Conservation (phyloP, 2,888 invertebrate genomes). For the Pollenia labialis region DNA sequence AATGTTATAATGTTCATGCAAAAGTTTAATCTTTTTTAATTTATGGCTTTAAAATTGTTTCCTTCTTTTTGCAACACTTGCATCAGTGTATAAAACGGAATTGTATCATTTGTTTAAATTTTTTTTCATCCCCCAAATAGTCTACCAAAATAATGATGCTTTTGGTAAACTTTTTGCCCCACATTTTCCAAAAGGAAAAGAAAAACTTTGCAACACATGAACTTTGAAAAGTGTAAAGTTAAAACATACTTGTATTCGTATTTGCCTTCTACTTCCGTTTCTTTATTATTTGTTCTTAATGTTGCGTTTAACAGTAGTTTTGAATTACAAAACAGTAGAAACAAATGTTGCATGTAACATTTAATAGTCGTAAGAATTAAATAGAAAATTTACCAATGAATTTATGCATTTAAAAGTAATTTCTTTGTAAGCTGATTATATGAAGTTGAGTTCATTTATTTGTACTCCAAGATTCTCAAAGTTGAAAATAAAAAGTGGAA, state of each 20-base stretch:
- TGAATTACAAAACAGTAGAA: not conserved
- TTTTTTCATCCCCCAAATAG: constrained; percentile 4
- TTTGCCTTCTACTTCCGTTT: constrained; percentile 63
- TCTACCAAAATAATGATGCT: constrained; percentile 7
- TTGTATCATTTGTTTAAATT: constrained; percentile 9
- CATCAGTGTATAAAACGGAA: constrained; percentile 8
- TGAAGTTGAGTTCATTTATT: not conserved
- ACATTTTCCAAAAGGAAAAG: not conserved
- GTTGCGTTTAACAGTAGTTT: constrained; percentile 1
- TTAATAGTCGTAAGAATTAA: not conserved
- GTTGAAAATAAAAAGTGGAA: too few relatives aligned
- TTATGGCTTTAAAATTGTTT: constrained; percentile 25
- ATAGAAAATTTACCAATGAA: not conserved
- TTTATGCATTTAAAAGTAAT: not conserved
- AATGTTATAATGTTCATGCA: constrained; percentile 3
- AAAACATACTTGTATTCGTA: constrained; percentile 37
- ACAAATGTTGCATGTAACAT: constrained; percentile 28
- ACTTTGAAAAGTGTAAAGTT: constrained; percentile 49
- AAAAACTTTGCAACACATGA: constrained; percentile 36
- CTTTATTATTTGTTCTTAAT: not conserved
- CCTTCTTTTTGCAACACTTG: not conserved
- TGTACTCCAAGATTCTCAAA: too few relatives aligned
- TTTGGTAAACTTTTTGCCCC: not conserved
- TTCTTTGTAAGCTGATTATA: not conserved
- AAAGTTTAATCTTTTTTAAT: constrained; percentile 7